Percentiles rank a stretch among this genome's conserved stretches.
Conservation (phyloP, 2,113 vertebrate species). For the Guaruba guarouba region DNA sequence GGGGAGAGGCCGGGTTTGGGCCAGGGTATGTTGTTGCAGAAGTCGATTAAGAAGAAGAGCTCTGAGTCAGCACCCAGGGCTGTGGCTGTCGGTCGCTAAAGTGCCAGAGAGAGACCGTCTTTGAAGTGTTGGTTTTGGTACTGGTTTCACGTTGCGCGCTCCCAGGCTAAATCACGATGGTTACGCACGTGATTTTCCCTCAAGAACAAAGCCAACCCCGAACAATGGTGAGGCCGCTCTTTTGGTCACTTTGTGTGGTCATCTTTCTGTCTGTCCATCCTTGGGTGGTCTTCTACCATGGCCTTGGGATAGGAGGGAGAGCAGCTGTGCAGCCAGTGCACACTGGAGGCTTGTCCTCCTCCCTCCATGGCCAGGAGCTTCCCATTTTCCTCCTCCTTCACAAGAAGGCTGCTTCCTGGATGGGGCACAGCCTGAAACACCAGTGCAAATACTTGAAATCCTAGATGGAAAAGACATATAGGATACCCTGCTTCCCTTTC, state of each 20-base stretch:
- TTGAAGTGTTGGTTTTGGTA: conserved; percentile 60
- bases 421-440: not conserved
- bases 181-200: conserved; percentile 34
- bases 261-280: not conserved
- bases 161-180: conserved; percentile 27
- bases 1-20: not conserved
- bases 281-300: not conserved
- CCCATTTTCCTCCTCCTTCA: not conserved
- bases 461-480: not conserved
- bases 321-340: fast-evolving
- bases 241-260: not conserved
- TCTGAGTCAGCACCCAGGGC: conserved; percentile 48
- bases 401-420: not conserved
- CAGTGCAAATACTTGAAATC: not conserved
- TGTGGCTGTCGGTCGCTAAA: not conserved
- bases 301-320: not conserved
- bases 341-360: fast-evolving
- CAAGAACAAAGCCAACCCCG: conserved; percentile 25
- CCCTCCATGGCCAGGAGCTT: not conserved
- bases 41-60: conserved; percentile 52
- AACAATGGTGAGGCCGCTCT: not conserved
- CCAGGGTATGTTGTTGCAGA: not conserved
- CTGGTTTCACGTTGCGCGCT: not conserved
- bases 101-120: not conserved
- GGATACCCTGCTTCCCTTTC: not conserved